Conservation (phyloP, 2,888 invertebrate species). For the Caenorhabditis drosophilae region DNA sequence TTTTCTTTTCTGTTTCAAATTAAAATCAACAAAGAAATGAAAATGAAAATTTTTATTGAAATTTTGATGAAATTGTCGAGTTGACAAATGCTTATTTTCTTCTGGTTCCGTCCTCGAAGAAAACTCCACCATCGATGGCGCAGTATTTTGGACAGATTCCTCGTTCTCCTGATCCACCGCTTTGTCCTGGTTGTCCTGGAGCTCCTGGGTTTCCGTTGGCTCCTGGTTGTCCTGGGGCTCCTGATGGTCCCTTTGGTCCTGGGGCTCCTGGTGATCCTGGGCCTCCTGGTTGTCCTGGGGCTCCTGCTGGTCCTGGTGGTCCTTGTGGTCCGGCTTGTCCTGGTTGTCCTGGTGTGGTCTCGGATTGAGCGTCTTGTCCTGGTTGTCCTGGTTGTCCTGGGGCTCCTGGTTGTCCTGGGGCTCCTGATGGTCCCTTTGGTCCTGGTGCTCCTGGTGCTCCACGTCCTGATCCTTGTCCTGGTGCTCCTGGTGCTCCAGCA, state of each 20-base stretch:
- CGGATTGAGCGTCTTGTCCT: slow-evolving; percentile 38
- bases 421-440: slow-evolving; percentile 42
- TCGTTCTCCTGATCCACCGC: slow-evolving; percentile 56
- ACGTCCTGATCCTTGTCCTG: slow-evolving; percentile 43
- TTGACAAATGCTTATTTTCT: slow-evolving; percentile 18
- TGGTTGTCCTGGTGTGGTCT: slow-evolving; percentile 49
- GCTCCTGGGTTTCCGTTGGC: slow-evolving; percentile 40
- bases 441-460: slow-evolving; percentile 47
- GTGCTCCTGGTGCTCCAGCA: slow-evolving; percentile 51
- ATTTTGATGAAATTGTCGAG: too few species aligned
- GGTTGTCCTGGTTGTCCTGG: slow-evolving; percentile 53
- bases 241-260: slow-evolving; percentile 48
- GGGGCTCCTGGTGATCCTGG: slow-evolving; percentile 40
- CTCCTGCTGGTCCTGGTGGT: slow-evolving; percentile 47
- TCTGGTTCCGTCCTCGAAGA: slow-evolving; percentile 65
- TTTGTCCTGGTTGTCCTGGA: slow-evolving; percentile 51
- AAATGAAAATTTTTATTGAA: slow-evolving; percentile 5
- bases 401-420: slow-evolving; percentile 42
- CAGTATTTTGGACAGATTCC: slow-evolving; percentile 67
- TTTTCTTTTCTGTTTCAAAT: too few species aligned
- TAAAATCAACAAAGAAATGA: not conserved
- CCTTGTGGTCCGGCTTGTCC: slow-evolving; percentile 44
- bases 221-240: slow-evolving; percentile 46
- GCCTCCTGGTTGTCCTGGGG: slow-evolving; percentile 36
- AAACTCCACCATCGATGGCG: slow-evolving; percentile 65